Evolutionary conservation across 2,888 invertebrate genomes (phyloP).

Genomic region (Phanerotoma sp.): DNA sequence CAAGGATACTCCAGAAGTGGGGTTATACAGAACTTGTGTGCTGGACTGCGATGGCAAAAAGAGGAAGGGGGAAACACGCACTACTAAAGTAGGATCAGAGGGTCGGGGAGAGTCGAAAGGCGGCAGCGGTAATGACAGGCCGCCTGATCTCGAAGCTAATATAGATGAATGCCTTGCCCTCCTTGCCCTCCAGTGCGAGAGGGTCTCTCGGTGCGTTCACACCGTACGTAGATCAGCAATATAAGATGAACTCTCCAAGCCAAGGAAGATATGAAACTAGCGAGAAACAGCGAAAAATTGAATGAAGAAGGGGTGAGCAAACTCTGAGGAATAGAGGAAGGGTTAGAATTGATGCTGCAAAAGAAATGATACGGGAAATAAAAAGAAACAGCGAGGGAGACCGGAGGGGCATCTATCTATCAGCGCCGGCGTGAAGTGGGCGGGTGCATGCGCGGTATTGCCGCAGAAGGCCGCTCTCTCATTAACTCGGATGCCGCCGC

Average conservation of each 20-base stretch:
- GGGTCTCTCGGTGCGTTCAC: conserved; percentile 24
- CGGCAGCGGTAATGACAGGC: conserved; percentile 58
- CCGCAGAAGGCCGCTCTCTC: conserved; percentile 57
- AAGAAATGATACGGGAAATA: neutral
- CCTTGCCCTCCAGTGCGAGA: conserved; percentile 51
- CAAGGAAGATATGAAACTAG: conserved; percentile 10
- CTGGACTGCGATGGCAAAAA: conserved; percentile 2
- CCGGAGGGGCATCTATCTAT: conserved; percentile 57
- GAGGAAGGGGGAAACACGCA: conserved; percentile 2
- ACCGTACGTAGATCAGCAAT: neutral
- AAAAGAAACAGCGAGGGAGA: conserved; percentile 22
- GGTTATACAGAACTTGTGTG: too few species aligned
- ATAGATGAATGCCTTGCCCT: conserved; percentile 58
- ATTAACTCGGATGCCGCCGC: conserved; percentile 59
- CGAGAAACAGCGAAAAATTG: conserved; percentile 1
- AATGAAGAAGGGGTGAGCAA: too few species aligned
- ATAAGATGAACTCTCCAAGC: conserved; percentile 15
- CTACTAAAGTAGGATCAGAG: conserved; percentile 22
- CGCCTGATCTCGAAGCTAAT: conserved; percentile 58
- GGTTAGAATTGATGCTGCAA: too few species aligned
- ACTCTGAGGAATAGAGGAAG: too few species aligned
- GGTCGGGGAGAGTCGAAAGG: conserved; percentile 36
- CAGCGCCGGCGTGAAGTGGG: conserved; percentile 59
- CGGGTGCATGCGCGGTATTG: conserved; percentile 57
- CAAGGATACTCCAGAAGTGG: too few species aligned